Base-by-base conservation (phyloP, 2,797 vertebrate species). In the Thripadectes ignobilis region DNA sequence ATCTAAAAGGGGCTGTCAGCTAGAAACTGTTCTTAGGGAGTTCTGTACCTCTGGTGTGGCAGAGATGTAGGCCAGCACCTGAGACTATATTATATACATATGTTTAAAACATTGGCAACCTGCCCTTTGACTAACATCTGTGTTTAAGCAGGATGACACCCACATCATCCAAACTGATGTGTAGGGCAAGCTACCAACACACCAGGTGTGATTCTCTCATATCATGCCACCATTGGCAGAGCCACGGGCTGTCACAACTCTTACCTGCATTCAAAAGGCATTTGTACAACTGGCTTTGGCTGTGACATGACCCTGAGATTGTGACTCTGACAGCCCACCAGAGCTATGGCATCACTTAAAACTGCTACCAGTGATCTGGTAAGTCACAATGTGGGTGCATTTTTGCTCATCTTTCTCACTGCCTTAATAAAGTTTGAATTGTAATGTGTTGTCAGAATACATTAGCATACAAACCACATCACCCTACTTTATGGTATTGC, bases 321-420 rank as follows among this genome's bases (percentile, higher is more conserved):
- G 15, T 34, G 21, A 27, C 27, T n/a, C 41, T 83, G 59, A 9
- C 16, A 88, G 27, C 22, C 27, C 41, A n/a, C 7, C 6, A 10
- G 34, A 74, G 2, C 8, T 23, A 10, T 27, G 3, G 9, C 74
- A 61, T 39, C 32, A 12, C 48, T 69, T 52, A 30, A 0, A 1
- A 18, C 41, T 46, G 7, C 23, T 74, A 8, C 29, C n/a, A 72
- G 45, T 19, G 27, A 43, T 22, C 0, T 0, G 1, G 13, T 57
- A 17, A 87, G 46, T 41, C 49, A 55, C 14, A 0, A 0, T 30
- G 9, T 30, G 24, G 7, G 29, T 65, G 14, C 10, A n/a, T 21
- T 29, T 19, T 18, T 66, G 22, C 27, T 85, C 46, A 20, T 66
- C 51, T 77, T 81, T 81, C 26, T 49, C 80, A 72, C 6, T 52